Evolutionary conservation across 2,888 invertebrate genomes (phyloP).

Genomic region (Drosophila leonis): DNA sequence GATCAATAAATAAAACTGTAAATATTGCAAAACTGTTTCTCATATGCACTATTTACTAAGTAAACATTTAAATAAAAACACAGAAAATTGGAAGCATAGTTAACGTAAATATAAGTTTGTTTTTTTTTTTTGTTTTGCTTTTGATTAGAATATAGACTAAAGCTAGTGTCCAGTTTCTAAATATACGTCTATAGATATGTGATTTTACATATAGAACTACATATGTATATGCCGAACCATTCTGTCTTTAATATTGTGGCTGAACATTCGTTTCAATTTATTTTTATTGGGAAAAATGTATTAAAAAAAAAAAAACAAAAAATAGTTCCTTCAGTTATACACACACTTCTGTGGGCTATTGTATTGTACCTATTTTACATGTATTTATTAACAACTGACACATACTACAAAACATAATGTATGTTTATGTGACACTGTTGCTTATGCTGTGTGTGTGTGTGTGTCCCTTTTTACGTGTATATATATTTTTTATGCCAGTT

Average conservation of each 20-base stretch:
- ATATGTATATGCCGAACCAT: not conserved
- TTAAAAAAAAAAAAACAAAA: not conserved
- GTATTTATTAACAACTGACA: not conserved
- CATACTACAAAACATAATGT: not conserved
- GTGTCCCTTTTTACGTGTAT: not conserved
- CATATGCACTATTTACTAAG: slow-evolving; percentile 32
- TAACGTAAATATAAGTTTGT: slow-evolving; percentile 32
- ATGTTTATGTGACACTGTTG: not conserved
- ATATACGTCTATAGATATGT: slow-evolving; percentile 1
- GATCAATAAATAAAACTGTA: slow-evolving; percentile 54
- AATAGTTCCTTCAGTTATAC: not conserved
- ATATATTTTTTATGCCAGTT: not conserved
- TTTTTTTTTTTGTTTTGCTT: slow-evolving; percentile 10
- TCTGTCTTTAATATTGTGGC: slow-evolving; percentile 3
- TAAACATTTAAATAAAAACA: slow-evolving; percentile 50
- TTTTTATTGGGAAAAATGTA: not conserved
- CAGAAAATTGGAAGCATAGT: slow-evolving; percentile 67
- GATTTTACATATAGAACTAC: not conserved
- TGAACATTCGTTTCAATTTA: not conserved
- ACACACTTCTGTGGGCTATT: not conserved
- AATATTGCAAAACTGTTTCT: slow-evolving; percentile 62
- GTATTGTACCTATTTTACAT: not conserved
- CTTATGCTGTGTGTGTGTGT: not conserved
- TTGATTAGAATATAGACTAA: slow-evolving; percentile 46
- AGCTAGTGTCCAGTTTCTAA: slow-evolving; percentile 27